These are phyloP conservation scores for Lutraria rhynchaena DNA, from an alignment of 1,140 invertebrate genomes.

Conservation along the genomic window DNA sequence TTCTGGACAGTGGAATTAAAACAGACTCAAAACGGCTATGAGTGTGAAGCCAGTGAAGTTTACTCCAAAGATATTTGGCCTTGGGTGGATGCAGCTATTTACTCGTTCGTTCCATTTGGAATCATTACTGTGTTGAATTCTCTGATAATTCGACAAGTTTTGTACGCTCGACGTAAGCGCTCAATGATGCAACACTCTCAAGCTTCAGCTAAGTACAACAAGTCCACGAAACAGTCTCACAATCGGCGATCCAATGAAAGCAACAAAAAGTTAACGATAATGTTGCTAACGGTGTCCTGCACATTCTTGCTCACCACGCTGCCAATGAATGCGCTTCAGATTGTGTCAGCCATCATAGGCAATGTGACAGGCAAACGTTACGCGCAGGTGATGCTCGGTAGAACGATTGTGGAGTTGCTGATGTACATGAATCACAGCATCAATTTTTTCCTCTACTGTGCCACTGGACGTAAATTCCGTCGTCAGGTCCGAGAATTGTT, in stretches of 20 bases:
- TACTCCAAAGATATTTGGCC: constrained; percentile 69
- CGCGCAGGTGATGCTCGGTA: constrained; percentile 69
- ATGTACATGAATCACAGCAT: constrained; percentile 82
- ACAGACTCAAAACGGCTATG: constrained; percentile 5
- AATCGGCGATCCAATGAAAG: constrained; percentile 57
- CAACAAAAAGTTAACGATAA: constrained; percentile 75
- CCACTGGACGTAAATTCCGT: constrained; percentile 80
- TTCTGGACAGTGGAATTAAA: constrained; percentile 70
- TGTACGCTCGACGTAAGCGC: constrained; percentile 45
- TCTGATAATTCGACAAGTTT: constrained; percentile 69
- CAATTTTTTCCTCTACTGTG: constrained; percentile 82
- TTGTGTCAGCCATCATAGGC: constrained; percentile 70
- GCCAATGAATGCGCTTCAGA: constrained; percentile 78
- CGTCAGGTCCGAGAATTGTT: constrained; percentile 60
- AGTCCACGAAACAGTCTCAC: background rate
- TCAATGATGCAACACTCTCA: constrained; percentile 29
- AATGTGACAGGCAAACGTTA: constrained; percentile 52
- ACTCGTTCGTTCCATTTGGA: constrained; percentile 76
- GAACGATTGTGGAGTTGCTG: constrained; percentile 77
- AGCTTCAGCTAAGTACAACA: constrained; percentile 21
- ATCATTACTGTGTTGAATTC: constrained; percentile 72
- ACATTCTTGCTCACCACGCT: constrained; percentile 80
- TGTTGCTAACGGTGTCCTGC: constrained; percentile 80
- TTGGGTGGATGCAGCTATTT: constrained; percentile 77
- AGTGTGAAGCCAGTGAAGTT: constrained; percentile 53